phyloP scores from a whole-genome alignment of 2,888 invertebrate genomes.

The Lithodes maja region DNA sequence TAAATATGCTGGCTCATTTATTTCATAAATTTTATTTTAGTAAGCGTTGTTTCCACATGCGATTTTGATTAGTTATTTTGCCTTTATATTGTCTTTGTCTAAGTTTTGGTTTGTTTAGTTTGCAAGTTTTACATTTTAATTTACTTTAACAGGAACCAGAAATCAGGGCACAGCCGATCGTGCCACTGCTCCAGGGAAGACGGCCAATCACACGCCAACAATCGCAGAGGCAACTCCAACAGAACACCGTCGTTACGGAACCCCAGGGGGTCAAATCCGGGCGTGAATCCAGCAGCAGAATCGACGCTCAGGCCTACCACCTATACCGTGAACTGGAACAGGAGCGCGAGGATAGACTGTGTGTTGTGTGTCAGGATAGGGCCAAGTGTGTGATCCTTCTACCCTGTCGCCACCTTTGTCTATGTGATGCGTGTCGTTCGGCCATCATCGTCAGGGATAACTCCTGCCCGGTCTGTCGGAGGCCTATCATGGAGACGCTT shows the following conservation, averaged over 20 bases:
- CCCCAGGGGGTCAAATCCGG: background rate
- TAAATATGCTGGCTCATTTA: too few species aligned
- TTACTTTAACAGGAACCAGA: constrained; percentile 12
- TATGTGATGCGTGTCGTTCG: constrained; percentile 72
- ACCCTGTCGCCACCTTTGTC: constrained; percentile 73
- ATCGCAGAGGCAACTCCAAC: background rate
- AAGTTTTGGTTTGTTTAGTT: too few species aligned
- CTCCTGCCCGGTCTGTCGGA: constrained; percentile 68
- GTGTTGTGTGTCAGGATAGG: constrained; percentile 73
- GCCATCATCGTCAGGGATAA: constrained; percentile 56
- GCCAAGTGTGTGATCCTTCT: constrained; percentile 72
- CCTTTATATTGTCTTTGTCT: too few species aligned
- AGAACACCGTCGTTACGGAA: background rate
- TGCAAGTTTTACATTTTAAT: too few species aligned
- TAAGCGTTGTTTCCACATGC: too few species aligned
- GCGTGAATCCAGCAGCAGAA: constrained; percentile 10
- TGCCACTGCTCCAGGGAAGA: constrained; percentile 35
- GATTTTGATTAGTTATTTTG: too few species aligned
- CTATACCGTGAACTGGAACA: constrained; percentile 67
- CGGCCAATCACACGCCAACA: constrained; percentile 44
- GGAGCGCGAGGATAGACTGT: constrained; percentile 72
- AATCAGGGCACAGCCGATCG: constrained; percentile 17
- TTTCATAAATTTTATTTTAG: too few species aligned
- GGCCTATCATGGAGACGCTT: constrained; percentile 52
- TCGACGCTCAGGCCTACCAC: constrained; percentile 31